phyloP scores from a whole-genome alignment of 2,888 invertebrate species.

The Hirtodrosophila cameraria region DNA sequence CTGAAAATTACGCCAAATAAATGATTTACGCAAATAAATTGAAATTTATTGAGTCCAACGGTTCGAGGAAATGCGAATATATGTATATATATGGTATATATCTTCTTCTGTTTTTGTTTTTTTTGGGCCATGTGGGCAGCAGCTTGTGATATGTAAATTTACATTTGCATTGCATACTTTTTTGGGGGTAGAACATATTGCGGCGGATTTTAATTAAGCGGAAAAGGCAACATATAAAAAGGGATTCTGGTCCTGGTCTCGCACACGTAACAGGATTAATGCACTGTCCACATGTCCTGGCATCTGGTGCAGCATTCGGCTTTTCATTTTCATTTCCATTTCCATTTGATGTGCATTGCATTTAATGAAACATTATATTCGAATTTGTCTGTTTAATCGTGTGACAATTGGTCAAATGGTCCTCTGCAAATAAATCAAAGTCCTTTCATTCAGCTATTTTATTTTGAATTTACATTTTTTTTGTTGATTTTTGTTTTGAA shows the following conservation, averaged over 20 bases:
- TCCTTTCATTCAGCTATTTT: constrained; percentile 30
- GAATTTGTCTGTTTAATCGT: constrained; percentile 79
- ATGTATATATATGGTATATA: constrained; percentile 9
- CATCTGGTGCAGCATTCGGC: constrained; percentile 60
- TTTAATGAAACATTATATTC: constrained; percentile 81
- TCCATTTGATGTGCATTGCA: constrained; percentile 79
- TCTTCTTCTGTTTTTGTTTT: constrained; percentile 1
- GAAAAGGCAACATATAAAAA: constrained; percentile 58
- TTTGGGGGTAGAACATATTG: constrained; percentile 68
- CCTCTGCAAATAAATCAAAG: constrained; percentile 68
- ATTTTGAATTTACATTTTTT: constrained; percentile 18
- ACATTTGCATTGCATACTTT: constrained; percentile 65
- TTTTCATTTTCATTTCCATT: too few relatives aligned
- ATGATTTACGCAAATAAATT: constrained; percentile 84
- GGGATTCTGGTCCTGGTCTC: constrained; percentile 22
- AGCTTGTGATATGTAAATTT: constrained; percentile 74
- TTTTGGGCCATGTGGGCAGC: constrained; percentile 43
- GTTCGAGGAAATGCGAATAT: constrained; percentile 18
- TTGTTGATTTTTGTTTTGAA: constrained; percentile 33
- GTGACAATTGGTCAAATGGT: constrained; percentile 78
- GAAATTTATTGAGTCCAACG: constrained; percentile 79
- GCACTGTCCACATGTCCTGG: constrained; percentile 47
- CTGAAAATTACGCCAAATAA: constrained; percentile 82
- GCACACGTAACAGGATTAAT: constrained; percentile 74
- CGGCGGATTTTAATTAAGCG: constrained; percentile 78